These are phyloP conservation scores for Hofmannophila pseudospretella DNA, from an alignment of 2,888 invertebrate species.

Conservation along the genomic window DNA sequence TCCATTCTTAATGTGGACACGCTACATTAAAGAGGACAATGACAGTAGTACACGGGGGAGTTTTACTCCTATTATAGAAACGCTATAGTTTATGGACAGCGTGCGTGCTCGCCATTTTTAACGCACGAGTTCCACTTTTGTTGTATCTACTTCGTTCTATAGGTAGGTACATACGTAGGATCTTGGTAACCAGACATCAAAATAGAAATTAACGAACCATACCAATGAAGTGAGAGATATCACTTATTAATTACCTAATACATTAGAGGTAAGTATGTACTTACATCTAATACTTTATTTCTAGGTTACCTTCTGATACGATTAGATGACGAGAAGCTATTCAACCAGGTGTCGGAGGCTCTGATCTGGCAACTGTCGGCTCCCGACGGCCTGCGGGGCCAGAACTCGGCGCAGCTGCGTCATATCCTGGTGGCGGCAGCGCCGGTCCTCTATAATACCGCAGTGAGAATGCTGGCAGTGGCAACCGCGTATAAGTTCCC, in stretches of 20 bases:
- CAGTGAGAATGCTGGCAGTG: slow-evolving; percentile 47
- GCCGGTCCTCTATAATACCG: slow-evolving; percentile 33
- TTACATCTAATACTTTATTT: too few relatives aligned
- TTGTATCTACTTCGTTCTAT: too few relatives aligned
- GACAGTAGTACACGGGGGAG: slow-evolving; percentile 35
- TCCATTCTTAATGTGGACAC: slow-evolving; percentile 12
- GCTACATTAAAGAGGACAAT: slow-evolving; percentile 31
- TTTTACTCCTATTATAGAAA: slow-evolving; percentile 32
- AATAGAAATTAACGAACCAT: too few relatives aligned
- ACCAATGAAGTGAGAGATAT: too few relatives aligned
- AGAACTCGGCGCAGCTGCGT: slow-evolving; percentile 19
- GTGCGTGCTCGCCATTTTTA: slow-evolving; percentile 14
- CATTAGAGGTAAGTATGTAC: too few relatives aligned
- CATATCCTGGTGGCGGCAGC: slow-evolving; percentile 35
- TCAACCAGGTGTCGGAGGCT: slow-evolving; percentile 39
- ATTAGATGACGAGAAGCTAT: slow-evolving; percentile 42
- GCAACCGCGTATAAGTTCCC: slow-evolving; percentile 34
- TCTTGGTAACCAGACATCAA: too few relatives aligned
- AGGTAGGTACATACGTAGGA: too few relatives aligned
- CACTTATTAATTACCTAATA: too few relatives aligned
- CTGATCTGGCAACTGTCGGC: slow-evolving; percentile 49
- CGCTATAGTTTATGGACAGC: slow-evolving; percentile 12
- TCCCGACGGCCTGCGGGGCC: slow-evolving; percentile 27
- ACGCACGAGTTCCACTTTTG: slow-evolving; percentile 14
- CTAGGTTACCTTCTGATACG: slow-evolving; percentile 52